Evolutionary conservation across 2,888 invertebrate species (phyloP), one percentile per base, ranked within the genome.

Genomic region (Orchesella flavescens): DNA sequence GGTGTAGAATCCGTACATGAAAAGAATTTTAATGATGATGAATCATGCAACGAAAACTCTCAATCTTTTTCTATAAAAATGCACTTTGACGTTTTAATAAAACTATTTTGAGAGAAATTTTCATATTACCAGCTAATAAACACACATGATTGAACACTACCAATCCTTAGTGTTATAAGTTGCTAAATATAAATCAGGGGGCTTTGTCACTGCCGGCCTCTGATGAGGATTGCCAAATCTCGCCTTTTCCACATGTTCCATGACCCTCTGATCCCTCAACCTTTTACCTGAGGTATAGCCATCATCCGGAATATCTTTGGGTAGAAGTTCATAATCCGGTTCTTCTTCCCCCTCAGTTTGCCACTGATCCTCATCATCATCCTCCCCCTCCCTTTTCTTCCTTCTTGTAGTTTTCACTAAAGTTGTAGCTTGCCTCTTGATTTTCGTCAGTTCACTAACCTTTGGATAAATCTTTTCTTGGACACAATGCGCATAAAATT

Each of bases 401-500:
- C 46, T 72, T 15, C 83, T 44, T 1, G 77, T 10, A 23, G 44
- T 49, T 59, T 72, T 55, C 3, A 84, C 61, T 1, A 74, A 61
- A 7, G 21, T 53, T 9, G 13, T 69, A 9, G 82, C 65, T 43
- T 66, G 21, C 43, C 77, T 55, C 53, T 66, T 81, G 4, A 63
- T 46, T 17, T 49, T 19, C 1, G 71, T 55, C 17, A 84, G 44
- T 3, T 82, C 78, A 1, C 59, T 44, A 2, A 68, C 46, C 15
- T 65, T 53, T 5, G 76, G 68, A 13, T 81, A 74, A 4, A 85
- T 46, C 21, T 87, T 82, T 23, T 76, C 77, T n/a, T 85, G 79
- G 1, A 84, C 71, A 63, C 85, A 84, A 19, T 79, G 74, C n/a
- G 77, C 71, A 49, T 78, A 81, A 44, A 86, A 79, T 55, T 87